Evolutionary conservation across 1,140 invertebrate genomes (phyloP).

Genomic region (Cotesia vestalis): DNA sequence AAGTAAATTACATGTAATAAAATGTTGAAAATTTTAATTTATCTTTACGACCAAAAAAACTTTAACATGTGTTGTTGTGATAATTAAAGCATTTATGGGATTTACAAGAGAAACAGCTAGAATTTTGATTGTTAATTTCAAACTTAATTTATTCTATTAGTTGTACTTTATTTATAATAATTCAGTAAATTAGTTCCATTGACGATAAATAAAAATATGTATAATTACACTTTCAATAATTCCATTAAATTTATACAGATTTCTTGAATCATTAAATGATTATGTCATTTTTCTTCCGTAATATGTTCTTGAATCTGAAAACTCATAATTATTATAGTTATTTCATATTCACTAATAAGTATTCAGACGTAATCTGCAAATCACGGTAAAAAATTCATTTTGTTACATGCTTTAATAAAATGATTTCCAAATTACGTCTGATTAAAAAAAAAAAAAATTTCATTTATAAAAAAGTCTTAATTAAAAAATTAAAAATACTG

Average conservation of each 20-base stretch:
- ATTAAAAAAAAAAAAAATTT: background rate
- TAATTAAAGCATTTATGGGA: conserved; percentile 17
- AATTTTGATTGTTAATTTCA: background rate
- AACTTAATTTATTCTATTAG: conserved; percentile 19
- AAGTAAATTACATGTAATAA: too few species aligned
- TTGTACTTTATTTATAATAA: conserved; percentile 23
- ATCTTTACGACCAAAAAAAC: background rate
- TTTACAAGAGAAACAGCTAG: background rate
- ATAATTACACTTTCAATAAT: background rate
- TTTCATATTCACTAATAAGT: conserved; percentile 25
- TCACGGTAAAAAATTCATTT: background rate
- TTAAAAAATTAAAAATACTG: conserved; percentile 7
- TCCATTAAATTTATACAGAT: background rate
- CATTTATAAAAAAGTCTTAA: conserved; percentile 19
- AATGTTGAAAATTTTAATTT: too few species aligned
- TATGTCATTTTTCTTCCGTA: background rate
- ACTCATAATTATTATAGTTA: conserved; percentile 45
- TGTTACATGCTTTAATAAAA: background rate
- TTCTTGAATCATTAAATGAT: conserved; percentile 1
- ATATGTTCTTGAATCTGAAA: conserved; percentile 47
- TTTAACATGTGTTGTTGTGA: background rate
- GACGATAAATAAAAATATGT: too few species aligned
- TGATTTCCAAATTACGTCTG: conserved; percentile 10
- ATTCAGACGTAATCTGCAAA: conserved; percentile 7
- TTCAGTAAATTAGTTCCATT: conserved; percentile 13